A percentile compares a stretch with the other conserved stretches of the same genome.
Conservation (phyloP, 2,888 invertebrate species). For the Drosophila formosana region DNA sequence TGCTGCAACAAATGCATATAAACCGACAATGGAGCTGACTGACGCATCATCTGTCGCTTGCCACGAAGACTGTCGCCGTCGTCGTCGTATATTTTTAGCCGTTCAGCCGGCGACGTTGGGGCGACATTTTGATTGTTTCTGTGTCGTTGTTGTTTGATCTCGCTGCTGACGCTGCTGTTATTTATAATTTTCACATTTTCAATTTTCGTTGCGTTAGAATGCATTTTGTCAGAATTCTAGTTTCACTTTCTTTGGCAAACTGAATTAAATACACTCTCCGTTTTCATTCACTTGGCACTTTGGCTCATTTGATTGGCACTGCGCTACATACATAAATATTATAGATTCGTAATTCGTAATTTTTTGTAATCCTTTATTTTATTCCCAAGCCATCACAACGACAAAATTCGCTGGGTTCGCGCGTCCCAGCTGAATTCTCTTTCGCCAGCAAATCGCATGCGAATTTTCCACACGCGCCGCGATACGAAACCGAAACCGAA, state of each 20-base stretch:
- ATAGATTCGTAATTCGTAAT: conserved; percentile 13
- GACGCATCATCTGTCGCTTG: conserved; percentile 40
- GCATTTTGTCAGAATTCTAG: conserved; percentile 72
- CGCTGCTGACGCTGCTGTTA: conserved; percentile 28
- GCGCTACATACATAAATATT: not conserved
- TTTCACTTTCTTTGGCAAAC: conserved; percentile 36
- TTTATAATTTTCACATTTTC: conserved; percentile 31
- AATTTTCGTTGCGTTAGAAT: conserved; percentile 56
- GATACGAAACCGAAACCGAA: conserved; percentile 18
- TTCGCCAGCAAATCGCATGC: conserved; percentile 35
- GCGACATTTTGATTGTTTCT: conserved; percentile 62
- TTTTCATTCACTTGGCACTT: conserved; percentile 31
- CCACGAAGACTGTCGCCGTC: conserved; percentile 1
- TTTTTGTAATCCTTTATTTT: conserved; percentile 20
- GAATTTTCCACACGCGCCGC: conserved; percentile 34
- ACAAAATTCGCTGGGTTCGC: conserved; percentile 52
- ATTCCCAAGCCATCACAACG: conserved; percentile 19
- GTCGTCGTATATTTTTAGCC: conserved; percentile 67
- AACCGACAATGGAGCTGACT: conserved; percentile 38
- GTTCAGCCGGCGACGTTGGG: conserved; percentile 40
- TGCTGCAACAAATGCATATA: conserved; percentile 15
- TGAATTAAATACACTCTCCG: conserved; percentile 2
- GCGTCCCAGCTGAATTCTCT: conserved; percentile 36
- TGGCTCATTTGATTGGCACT: conserved; percentile 26
- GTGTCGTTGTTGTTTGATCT: conserved; percentile 55